Evolutionary conservation across 2,113 vertebrate species (phyloP), one percentile per base, ranked within the genome.

Genomic region (Anarhynchus alexandrinus): DNA sequence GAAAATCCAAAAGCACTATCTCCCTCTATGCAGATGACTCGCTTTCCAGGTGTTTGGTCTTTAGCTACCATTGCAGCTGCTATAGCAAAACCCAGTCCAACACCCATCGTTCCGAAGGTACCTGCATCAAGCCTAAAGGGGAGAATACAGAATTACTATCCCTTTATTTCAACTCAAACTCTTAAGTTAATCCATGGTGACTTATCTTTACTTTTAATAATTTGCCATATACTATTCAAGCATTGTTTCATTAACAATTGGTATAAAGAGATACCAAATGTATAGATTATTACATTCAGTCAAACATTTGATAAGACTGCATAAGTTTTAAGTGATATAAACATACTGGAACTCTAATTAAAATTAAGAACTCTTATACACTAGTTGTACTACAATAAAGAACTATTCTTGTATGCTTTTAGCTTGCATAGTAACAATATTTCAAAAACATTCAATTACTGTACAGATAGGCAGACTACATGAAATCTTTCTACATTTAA

Each of bases 1-100:
- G 99, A 99, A 97, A 99, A 99, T 14, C 99, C 99, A 25, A 99
- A 99, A 5, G 99, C 99, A 40, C 99, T 99, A 84, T 99, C 99
- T 78, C 99, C 99, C 82, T 99, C 99, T 90, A 99, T 96, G 77
- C 99, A 99, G 94, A 99, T 66, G 8, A 99, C 97, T 76, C 97
- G 97, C 40, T 97, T 97, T 25, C 96, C 93, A 5, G 97, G 98
- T 20, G 81, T 96, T 90, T 30, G 92, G 52, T 98, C 98, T 94
- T 94, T 98, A 94, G 99, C 98, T 42, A 99, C 90, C 61, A 98
- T 7, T 16, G 99, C 99, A 89, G 99, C 99, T 59, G 99, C 99
- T 76, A 99, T 98, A 54, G 99, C 99, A 97, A 99, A 99, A 58
- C 99, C 99, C 49, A 99, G 98, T 7, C 99, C 99, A 0, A 99